phyloP scores from a whole-genome alignment of 2,888 invertebrate genomes.

The Anagyrus pseudococci region DNA sequence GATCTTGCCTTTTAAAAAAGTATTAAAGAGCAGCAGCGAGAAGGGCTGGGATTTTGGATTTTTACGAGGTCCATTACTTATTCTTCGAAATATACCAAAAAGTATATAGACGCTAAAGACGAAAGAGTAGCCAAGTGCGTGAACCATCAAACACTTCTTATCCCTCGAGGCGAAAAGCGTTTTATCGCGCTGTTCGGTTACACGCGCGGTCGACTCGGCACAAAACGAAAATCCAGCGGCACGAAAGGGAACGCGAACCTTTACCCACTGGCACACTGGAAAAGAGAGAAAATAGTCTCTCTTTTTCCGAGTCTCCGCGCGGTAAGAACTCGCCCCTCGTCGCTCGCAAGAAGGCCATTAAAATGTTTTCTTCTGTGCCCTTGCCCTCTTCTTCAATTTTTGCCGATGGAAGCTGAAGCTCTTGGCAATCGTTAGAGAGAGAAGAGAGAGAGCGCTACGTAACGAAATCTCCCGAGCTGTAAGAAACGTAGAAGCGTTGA shows the following conservation, averaged over 20 bases:
- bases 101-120: no score
- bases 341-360: not conserved
- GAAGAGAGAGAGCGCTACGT: no score
- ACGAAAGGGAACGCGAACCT: not conserved
- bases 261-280: no score
- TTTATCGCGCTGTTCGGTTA: slow-evolving; percentile 18
- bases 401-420: not conserved
- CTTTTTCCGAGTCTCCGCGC: no score
- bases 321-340: not conserved
- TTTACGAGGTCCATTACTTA: not conserved
- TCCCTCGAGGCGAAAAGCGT: slow-evolving; percentile 1
- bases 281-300: no score
- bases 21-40: not conserved
- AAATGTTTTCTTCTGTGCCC: not conserved
- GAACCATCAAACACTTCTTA: not conserved
- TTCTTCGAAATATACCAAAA: not conserved
- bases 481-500: no score
- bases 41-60: not conserved
- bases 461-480: no score
- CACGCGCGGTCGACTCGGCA: slow-evolving; percentile 1
- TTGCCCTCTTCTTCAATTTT: not conserved
- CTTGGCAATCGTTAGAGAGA: not conserved
- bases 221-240: slow-evolving; percentile 4
- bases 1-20: not conserved
- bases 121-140: no score